Evolutionary conservation across 2,797 vertebrate genomes (phyloP).

Genomic region (Synaphobranchus kaupii): DNA sequence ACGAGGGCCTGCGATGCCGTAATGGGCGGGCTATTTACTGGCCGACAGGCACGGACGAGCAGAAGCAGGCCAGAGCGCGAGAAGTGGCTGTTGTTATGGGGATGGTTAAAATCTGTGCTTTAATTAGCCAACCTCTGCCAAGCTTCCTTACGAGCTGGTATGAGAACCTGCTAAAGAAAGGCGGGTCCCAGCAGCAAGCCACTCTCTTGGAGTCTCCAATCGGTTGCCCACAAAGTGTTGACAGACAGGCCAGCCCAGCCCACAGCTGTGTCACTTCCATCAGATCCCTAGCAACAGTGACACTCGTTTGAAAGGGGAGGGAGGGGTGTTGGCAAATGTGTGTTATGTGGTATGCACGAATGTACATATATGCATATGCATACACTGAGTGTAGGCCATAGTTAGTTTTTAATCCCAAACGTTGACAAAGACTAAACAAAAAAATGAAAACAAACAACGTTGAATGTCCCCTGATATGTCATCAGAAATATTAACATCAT

Average conservation of each 20-base stretch:
- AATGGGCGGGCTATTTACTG: conserved; percentile 36
- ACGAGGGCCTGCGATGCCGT: conserved; percentile 33
- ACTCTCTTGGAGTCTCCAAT: background rate
- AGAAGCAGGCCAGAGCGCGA: conserved; percentile 21
- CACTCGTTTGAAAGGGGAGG: background rate
- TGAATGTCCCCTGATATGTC: background rate
- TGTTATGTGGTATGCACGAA: background rate
- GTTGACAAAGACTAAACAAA: background rate
- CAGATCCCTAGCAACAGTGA: background rate
- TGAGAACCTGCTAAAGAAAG: conserved; percentile 47
- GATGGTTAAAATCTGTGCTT: conserved; percentile 53
- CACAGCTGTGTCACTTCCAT: background rate
- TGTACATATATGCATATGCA: background rate
- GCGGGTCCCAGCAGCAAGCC: background rate
- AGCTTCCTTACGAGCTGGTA: conserved; percentile 57
- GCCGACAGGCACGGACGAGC: conserved; percentile 33
- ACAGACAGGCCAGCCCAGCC: background rate
- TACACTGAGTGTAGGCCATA: background rate
- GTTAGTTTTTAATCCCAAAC: background rate
- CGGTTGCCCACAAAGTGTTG: background rate
- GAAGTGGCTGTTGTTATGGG: conserved; percentile 45
- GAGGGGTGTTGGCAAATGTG: background rate
- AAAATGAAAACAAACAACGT: background rate
- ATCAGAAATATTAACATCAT: too few species aligned
- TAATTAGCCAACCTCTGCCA: conserved; percentile 53